These are phyloP conservation scores for Phortica variegata DNA, from an alignment of 1,140 invertebrate genomes.

Conservation along the genomic window DNA sequence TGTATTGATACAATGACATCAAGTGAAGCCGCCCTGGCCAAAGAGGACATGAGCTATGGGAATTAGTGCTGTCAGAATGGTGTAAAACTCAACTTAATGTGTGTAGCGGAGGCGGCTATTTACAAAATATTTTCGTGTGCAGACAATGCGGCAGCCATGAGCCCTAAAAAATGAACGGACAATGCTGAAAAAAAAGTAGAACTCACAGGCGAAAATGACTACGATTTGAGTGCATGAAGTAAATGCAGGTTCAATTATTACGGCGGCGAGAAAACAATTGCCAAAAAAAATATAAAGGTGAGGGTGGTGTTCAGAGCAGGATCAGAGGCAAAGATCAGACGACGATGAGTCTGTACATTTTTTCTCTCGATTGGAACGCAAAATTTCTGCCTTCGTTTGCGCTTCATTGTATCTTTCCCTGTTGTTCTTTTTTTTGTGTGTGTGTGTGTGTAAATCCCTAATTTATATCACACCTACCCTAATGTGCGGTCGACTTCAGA, in stretches of 20 bases:
- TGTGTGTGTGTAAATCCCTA: neutral
- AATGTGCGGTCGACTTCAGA: conserved; percentile 17
- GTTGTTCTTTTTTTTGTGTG: no score
- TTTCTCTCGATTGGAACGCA: neutral
- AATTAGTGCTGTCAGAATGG: neutral
- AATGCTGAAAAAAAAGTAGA: neutral
- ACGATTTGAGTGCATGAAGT: neutral
- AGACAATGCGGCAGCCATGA: conserved; percentile 39
- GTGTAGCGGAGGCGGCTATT: conserved; percentile 16
- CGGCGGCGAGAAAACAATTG: conserved; percentile 28
- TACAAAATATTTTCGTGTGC: conserved; percentile 40
- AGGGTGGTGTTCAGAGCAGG: conserved; percentile 16
- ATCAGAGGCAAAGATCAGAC: conserved; percentile 17
- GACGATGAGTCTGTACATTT: neutral
- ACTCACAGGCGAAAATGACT: conserved; percentile 9
- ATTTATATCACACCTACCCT: conserved; percentile 37
- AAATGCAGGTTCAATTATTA: conserved; percentile 47
- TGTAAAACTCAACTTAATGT: no score
- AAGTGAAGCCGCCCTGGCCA: conserved; percentile 28
- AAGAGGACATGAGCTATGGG: conserved; percentile 27
- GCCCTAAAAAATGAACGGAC: neutral
- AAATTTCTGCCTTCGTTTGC: no score
- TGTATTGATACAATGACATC: conserved; percentile 21
- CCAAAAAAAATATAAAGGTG: conserved; percentile 2
- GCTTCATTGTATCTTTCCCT: no score